Evolutionary conservation across 2,113 vertebrate genomes (phyloP), one percentile per base, ranked within the genome.

Genomic region (Gambusia affinis): DNA sequence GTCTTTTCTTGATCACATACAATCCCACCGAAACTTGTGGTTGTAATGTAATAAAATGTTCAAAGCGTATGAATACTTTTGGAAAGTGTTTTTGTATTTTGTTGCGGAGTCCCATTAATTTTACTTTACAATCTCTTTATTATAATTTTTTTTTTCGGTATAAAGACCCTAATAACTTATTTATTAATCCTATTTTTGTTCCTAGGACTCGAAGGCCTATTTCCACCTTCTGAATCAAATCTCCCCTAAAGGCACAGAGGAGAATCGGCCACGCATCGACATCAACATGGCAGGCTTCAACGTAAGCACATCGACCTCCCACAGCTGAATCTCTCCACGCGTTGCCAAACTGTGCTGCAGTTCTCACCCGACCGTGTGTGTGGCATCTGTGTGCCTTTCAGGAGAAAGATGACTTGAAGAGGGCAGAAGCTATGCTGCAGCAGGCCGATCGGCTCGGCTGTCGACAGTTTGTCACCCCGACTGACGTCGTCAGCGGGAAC

Each of bases 141-240:
- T 11, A 35, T 8, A 2, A 33, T 33, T 5, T 0, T 47, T 47
- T 19, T 17, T 47, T 4, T 47, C 27, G 1, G 5, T 6, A 47
- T 47, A 19, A 47, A 47, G 44, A 47, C 15, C 44, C 17, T 7
- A 1, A 47, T 19, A 47, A 47, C 39, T 42, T 15, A 14, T 19
- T 47, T 1, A 47, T 42, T 42, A 14, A 47, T 47, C 5, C 19
- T 47, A 47, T 17, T 73, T 63, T 63, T 2, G 78, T 65, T 24
- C 64, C 15, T 86, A 99, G 98, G 97, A 99, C 87, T 99, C 97
- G 0, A 97, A 91, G 91, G 98, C 98, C 71, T 99, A 99, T 84
- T 99, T 96, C 94, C 95, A 97, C 93, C 95, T 99, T 88, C 95
- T 99, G 79, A 94, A 97, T 82, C 96, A 99, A 88, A 95, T 99